Base-by-base conservation (phyloP, 2,797 vertebrate species). In the Poliocrania exsul region DNA sequence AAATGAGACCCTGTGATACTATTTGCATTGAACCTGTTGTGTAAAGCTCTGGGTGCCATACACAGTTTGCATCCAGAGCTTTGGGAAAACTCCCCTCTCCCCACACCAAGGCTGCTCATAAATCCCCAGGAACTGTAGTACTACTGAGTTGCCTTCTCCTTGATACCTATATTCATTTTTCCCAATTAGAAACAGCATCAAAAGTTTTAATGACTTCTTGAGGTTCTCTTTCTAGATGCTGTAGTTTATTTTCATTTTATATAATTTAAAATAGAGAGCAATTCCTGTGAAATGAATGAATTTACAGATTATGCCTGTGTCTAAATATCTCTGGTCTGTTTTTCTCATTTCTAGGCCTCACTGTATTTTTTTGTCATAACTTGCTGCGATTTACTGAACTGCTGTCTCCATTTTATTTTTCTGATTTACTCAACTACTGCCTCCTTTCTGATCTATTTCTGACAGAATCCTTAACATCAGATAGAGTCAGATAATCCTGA, bases 141-240 rank as follows among this genome's bases (percentile, higher is more conserved):
- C 20, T 82, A 57, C 66, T 37, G 50, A 25, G 10, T 5, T 84
- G 21, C 31, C n/a, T 79, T 62, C 13, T 46, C 21, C 31, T 28
- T 38, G 35, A 33, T 40, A 11, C 1, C 0, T 26, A 6, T 3
- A 5, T 15, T 25, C 0, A 0, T 42, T 80, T 86, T 46, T 28
- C 25, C 84, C 64, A 11, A 21, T 72, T 50, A 65, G 40, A 57
- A 79, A 33, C 28, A 64, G 15, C 40, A 64, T 11, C 8, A 29
- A 13, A 64, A 29, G 20, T 64, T 90, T 33, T 60, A 83, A 46
- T 57, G 70, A 8, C 20, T 74, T 40, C 46, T 56, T 40, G 23
- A 56, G 16, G 18, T 24, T 90, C 46, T 60, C 40, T 49, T 88
- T 86, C 72, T 53, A 35, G 40, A 33, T 40, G 20, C 6, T 64